Base-by-base conservation (phyloP, 2,113 vertebrate genomes). In the Corapipo altera region DNA sequence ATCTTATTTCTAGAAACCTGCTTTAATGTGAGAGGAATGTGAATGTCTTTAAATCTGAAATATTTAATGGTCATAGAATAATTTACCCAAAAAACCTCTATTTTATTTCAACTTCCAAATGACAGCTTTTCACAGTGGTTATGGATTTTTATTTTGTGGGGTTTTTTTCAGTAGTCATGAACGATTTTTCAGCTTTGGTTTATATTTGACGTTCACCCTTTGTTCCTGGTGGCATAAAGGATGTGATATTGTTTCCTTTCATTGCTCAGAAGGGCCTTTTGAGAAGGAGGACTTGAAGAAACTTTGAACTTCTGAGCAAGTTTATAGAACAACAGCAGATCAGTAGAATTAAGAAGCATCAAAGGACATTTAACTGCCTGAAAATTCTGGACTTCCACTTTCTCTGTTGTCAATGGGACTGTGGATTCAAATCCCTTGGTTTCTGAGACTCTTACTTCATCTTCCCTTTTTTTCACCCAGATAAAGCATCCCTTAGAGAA, bases 121-220 rank as follows among this genome's bases (percentile, higher is more conserved):
- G 1, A 24, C 1, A 8, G 1, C 73, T 83, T 83, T 37, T 39
- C 3, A 0, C 15, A 43, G 19, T 13, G 7, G 20, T 43, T 58
- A 28, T 17, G 15, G 10, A 24, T 17, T 77, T 89, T 54, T 64
- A 13, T 51, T 76, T 84, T 9, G 23, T 75, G 48, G 3, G 1
- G 12, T 6, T 58, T 37, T 59, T 57, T 80, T 74, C 24, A 58
- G 12, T 26, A 66, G 59, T 48, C 11, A 5, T 24, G 15, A 33
- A 52, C 20, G 8, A 1, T 6, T 73, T 84, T 88, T 70, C 74
- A 41, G 28, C 6, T 12, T 5, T 20, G 11, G 0, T 32, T 83
- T 20, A 12, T 46, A 23, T 44, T 88, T 67, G 18, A 33, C 4
- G 1, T 33, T 43, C 9, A 12, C 6, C 0, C 51, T 88, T 89